Percentiles rank a stretch among this genome's conserved stretches.
Evolutionary conservation across 2,113 vertebrate species (phyloP).

Genomic region (Sciurus niger): DNA sequence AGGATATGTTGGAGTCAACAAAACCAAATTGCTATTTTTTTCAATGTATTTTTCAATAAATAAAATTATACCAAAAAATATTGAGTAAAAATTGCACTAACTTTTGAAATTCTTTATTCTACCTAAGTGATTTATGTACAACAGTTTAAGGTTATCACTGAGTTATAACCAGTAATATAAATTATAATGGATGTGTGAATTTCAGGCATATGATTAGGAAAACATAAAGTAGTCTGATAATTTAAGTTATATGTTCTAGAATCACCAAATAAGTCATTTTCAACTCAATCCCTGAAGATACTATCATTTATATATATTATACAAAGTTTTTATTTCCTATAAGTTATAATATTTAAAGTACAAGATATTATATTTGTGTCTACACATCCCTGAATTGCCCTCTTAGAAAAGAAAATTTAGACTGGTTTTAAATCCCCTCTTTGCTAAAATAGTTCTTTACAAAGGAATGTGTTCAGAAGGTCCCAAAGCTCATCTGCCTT

Average conservation of each 20-base stretch:
- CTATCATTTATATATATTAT: background rate
- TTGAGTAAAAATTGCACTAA: background rate
- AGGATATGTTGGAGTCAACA: background rate
- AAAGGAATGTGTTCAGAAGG: background rate
- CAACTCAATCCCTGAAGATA: background rate
- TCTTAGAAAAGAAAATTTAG: constrained; percentile 25
- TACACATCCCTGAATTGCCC: background rate
- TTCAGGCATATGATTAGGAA: constrained; percentile 36
- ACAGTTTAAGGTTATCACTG: background rate
- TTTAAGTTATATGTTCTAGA: constrained; percentile 41
- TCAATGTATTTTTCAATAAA: background rate
- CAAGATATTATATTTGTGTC: background rate
- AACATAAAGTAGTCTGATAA: background rate
- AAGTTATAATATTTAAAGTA: background rate
- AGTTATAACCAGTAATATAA: background rate
- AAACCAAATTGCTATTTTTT: constrained; percentile 23
- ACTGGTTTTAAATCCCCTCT: constrained; percentile 55
- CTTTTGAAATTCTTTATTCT: background rate
- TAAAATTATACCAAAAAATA: constrained; percentile 38
- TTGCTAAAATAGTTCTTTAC: background rate
- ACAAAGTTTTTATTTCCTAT: background rate
- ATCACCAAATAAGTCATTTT: constrained; percentile 31
- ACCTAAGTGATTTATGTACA: constrained; percentile 11
- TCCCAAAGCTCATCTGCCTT: background rate
- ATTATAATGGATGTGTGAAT: background rate